Base-by-base conservation (phyloP, 2,113 vertebrate genomes). In the Canis aureus region DNA sequence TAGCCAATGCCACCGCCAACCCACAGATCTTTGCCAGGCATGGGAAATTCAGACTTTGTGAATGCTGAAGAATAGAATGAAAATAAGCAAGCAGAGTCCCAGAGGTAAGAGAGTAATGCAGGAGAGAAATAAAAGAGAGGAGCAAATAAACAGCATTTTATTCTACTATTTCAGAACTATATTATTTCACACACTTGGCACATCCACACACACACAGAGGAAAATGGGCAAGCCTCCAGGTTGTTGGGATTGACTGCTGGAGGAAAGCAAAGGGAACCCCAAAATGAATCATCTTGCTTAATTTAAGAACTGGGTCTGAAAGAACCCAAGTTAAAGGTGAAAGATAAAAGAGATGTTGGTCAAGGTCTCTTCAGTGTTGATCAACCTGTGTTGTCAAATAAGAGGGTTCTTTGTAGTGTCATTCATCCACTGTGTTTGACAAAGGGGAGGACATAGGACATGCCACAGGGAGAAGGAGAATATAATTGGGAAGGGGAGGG, bases 341-440 rank as follows among this genome's bases (percentile, higher is more conserved):
- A 62, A 95, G 93, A 89, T 92, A 78, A 92, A 76, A 71, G 90
- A 94, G 29, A 49, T n/a, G 0, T 6, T 22, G 67, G 82, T 93
- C 95, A 94, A 97, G 95, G 93, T 94, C 78, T 94, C 38, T 27
- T 64, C 74, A 4, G 20, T 90, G 86, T 90, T 93, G 59, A 79
- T 91, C 78, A 83, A 79, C 79, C 78, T 73, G 53, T 74, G 64
- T 89, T 88, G 71, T 57, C 89, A 80, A 71, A 93, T 19, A 73
- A 43, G 51, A 83, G 57, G 51, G 1, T 59, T 29, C 38, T 91
- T 95, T 67, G 62, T 84, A 67, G 25, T 43, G 82, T 93, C 95
- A 80, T 22, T 97, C 74, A 55, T 22, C 67, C 5, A 10, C 32
- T 25, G 11, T 69, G 87, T 79, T 86, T 74, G 78, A 89, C 11